Percentiles rank a stretch among this genome's conserved stretches.
phyloP scores from a whole-genome alignment of 2,888 invertebrate genomes.

The Tuberolachnus salignus region DNA sequence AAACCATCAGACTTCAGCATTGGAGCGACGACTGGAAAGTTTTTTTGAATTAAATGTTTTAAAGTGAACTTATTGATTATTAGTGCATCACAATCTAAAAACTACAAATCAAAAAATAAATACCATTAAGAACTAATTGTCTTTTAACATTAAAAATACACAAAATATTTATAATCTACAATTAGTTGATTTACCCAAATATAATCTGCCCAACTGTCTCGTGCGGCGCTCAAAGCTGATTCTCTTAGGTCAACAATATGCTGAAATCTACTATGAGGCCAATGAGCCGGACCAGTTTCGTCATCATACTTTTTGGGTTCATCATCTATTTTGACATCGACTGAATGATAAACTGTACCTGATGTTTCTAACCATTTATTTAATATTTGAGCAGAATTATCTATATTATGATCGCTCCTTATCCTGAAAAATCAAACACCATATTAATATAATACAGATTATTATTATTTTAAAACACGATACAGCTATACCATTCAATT shows the following conservation, averaged over 20 bases:
- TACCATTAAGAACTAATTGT: too few species aligned
- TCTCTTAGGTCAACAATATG: constrained; percentile 83
- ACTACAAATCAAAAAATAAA: constrained; percentile 66
- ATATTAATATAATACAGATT: not conserved
- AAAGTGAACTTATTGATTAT: constrained; percentile 73
- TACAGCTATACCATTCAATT: too few species aligned
- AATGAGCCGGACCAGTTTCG: constrained; percentile 73
- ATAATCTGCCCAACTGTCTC: constrained; percentile 85
- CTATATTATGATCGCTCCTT: constrained; percentile 83
- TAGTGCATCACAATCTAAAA: constrained; percentile 85
- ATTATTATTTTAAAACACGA: too few species aligned
- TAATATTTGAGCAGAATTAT: constrained; percentile 76
- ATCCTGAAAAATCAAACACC: constrained; percentile 69
- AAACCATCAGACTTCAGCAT: constrained; percentile 84
- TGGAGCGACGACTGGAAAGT: constrained; percentile 76
- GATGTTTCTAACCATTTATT: constrained; percentile 73
- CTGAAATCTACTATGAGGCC: constrained; percentile 76
- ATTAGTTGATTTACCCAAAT: constrained; percentile 72
- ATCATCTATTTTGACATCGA: constrained; percentile 68
- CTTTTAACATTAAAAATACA: constrained; percentile 29
- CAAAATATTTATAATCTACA: constrained; percentile 24
- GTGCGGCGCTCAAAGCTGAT: constrained; percentile 73
- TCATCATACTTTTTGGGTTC: constrained; percentile 65
- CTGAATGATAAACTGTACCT: constrained; percentile 72
- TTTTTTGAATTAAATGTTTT: constrained; percentile 69